Percentiles rank a stretch among this genome's conserved stretches.
These are phyloP conservation scores for Dasypolia templi DNA, from an alignment of 2,888 invertebrate species.

Conservation along the genomic window DNA sequence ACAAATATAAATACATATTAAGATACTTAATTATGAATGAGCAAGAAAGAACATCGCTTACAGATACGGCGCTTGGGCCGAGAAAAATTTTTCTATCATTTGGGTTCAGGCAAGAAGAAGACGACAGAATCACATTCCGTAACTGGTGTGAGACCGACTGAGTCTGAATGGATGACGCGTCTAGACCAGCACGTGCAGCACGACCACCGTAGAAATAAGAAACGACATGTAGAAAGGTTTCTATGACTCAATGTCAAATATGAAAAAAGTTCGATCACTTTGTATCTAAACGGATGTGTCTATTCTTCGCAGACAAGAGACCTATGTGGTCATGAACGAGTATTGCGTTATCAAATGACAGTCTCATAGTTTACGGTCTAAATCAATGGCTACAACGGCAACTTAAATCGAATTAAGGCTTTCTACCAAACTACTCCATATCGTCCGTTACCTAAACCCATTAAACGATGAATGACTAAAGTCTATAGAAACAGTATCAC, in stretches of 20 bases:
- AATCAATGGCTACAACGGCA: not conserved
- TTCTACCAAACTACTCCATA: not conserved
- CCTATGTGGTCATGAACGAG: not conserved
- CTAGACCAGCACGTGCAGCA: not conserved
- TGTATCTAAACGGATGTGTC: not conserved
- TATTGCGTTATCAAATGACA: not conserved
- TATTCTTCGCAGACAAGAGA: not conserved
- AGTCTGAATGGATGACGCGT: not conserved
- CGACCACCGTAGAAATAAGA: not conserved
- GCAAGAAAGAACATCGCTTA: no score
- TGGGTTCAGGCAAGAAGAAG: not conserved
- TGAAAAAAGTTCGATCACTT: not conserved
- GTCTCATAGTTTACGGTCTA: no score
- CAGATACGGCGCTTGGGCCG: no score
- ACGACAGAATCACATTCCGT: no score
- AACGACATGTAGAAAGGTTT: no score
- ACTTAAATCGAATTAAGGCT: not conserved
- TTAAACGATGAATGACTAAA: not conserved
- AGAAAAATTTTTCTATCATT: not conserved
- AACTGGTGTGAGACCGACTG: not conserved
- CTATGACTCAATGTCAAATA: not conserved
- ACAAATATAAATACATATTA: no score
- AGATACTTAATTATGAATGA: not conserved
- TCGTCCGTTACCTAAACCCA: no score
- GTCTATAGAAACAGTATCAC: slow-evolving; percentile 2